Base-by-base conservation (phyloP, 2,113 vertebrate species). In the Zootoca vivipara region DNA sequence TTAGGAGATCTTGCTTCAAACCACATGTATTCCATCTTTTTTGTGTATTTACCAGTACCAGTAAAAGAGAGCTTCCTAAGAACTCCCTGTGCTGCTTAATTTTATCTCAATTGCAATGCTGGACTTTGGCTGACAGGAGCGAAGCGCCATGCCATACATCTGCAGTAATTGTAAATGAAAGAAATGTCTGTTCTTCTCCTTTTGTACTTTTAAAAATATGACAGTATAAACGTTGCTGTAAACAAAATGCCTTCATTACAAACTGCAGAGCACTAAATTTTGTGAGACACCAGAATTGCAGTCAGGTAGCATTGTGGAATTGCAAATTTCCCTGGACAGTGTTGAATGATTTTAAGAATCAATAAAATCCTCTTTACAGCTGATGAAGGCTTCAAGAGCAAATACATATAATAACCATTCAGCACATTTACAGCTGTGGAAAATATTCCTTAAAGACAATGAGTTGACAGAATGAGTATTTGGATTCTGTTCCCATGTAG, bases 181-280 rank as follows among this genome's bases (percentile, higher is more conserved):
- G 72, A 91, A 91, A 81, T 80, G 79, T 85, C 85, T 89, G 86
- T 87, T 92, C 90, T 94, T 89, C 83, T 87, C 90, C 78, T 87
- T 86, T 65, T 90, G 89, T 93, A 88, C 40, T 90, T 94, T 62
- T 90, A 87, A 82, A 90, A 93, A 86, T 30, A 38, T 87, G 73
- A 40, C 77, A 7, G 85, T 0, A 0, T 78, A 89, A 86, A 38
- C 70, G 94, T 92, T 87, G 82, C 91, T 92, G 78, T 93, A 91
- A 93, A 91, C 89, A 91, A 95, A 92, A 91, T 85, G 67, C 24
- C 90, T 93, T 91, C 89, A 94, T 92, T 94, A 86, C 87, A 87
- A 80, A 90, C 81, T 93, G 87, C 83, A 87, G 87, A 89, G 85
- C 84, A 93, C 85, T 85, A 93, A 82, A 82, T 94, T 93, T 94